Evolutionary conservation across 1,140 invertebrate species (phyloP), one percentile per base, ranked within the genome.

Genomic region (Lasaia peninsularis): DNA sequence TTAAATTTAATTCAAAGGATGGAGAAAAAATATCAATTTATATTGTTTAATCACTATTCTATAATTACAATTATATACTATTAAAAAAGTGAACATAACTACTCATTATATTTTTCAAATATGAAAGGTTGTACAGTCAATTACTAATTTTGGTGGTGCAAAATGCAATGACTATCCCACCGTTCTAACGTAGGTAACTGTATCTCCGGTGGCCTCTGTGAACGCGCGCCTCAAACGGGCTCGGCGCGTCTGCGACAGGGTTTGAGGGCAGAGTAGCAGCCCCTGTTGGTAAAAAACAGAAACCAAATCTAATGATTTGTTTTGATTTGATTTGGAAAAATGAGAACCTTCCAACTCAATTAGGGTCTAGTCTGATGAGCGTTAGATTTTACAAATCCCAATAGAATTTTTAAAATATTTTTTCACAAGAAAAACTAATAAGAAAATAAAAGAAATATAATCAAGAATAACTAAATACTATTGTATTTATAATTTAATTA

Each of bases 131-230:
- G 84, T 87, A 83, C 82, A 88, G 77, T 80, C 80, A 78, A 78
- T 56, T 56, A 49, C 67, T 60, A 61, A 67, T 62, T 52, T 37
- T 73, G 70, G 69, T 73, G 67, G 79, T 88, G 80, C 80, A 78
- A 69, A 75, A 82, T 80, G 64, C 63, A 80, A 75, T 76, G 62
- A 69, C 67, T 71, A 74, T 74, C 86, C 92, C 93, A 96, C 95
- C 94, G 94, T 95, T 94, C 94, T 95, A 90, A 94, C 94, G 92
- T 95, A 94, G 91, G 92, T 93, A 89, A 96, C 93, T 78, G 94
- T 95, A 90, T 96, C 95, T 89, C 94, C 93, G 74, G 95, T 95
- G 75, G 95, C 95, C 89, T 96, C 95, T 83, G 95, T 96, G 90
- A 95, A 94, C 73, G 95, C 95, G 78, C 95, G 92, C 83, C 95